These are phyloP conservation scores for Leptothorax acervorum DNA, from an alignment of 2,888 invertebrate species.

Conservation along the genomic window DNA sequence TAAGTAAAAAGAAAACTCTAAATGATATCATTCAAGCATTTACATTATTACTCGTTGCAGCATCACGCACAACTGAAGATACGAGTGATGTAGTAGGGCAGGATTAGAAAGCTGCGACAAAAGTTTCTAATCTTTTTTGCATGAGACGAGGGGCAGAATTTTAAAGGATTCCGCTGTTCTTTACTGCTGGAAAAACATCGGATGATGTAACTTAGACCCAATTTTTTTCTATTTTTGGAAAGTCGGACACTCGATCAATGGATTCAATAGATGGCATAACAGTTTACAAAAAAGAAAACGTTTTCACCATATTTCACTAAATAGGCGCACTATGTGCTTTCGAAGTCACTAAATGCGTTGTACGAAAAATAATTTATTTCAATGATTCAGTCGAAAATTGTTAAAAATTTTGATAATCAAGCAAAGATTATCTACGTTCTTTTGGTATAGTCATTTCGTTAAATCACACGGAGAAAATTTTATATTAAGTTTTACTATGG, in stretches of 20 bases:
- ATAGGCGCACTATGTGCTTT: not conserved
- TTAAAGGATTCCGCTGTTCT: constrained; percentile 37
- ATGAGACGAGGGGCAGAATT: not conserved
- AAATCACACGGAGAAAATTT: not conserved
- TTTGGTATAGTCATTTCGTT: not conserved
- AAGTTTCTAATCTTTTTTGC: constrained; percentile 73
- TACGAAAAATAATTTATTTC: not conserved
- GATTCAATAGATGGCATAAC: constrained; percentile 29
- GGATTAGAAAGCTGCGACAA: constrained; percentile 71
- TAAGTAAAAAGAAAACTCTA: not conserved
- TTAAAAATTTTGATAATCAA: not conserved
- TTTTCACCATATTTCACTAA: not conserved
- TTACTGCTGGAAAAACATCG: not conserved
- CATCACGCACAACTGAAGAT: constrained; percentile 56
- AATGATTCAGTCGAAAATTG: not conserved
- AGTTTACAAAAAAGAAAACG: not conserved
- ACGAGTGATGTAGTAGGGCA: constrained; percentile 43
- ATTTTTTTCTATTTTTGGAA: constrained; percentile 75
- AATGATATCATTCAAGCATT: not conserved
- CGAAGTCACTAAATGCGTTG: not conserved
- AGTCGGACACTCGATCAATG: constrained; percentile 58
- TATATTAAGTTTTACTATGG: too few relatives aligned
- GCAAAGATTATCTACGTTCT: not conserved
- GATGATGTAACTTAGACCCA: constrained; percentile 17
- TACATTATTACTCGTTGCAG: constrained; percentile 22